Conservation (phyloP, 2,888 invertebrate species). For the Brachyptera putata region DNA sequence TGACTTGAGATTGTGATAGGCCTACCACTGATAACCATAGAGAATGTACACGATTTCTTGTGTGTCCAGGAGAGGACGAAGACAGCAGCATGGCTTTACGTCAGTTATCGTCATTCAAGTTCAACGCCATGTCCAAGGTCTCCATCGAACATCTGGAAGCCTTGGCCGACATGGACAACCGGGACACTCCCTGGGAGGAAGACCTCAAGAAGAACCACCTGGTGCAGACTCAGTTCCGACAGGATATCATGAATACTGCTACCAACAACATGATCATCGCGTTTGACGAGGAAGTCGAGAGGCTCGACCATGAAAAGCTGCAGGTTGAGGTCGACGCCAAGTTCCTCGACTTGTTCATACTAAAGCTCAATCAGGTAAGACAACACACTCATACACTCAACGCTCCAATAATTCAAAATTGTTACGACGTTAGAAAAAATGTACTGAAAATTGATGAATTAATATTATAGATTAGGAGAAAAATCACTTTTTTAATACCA, state of each 20-base stretch:
- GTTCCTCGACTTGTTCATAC: too few relatives aligned
- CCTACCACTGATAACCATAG: too few relatives aligned
- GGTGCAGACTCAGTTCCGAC: constrained; percentile 43
- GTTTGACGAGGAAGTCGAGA: constrained; percentile 53
- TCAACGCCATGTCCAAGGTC: neutral
- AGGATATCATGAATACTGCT: constrained; percentile 58
- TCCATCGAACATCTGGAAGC: constrained; percentile 7
- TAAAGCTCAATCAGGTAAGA: too few relatives aligned
- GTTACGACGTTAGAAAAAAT: too few relatives aligned
- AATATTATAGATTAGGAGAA: too few relatives aligned
- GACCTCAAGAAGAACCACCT: neutral
- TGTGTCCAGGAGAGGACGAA: neutral
- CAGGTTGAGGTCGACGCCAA: constrained; percentile 18
- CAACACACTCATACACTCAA: too few relatives aligned
- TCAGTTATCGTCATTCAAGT: neutral
- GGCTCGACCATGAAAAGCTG: neutral
- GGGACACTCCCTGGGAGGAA: constrained; percentile 50
- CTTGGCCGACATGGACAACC: constrained; percentile 38
- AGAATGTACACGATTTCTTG: neutral
- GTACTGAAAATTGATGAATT: too few relatives aligned
- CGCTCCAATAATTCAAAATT: too few relatives aligned
- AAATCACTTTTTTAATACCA: too few relatives aligned
- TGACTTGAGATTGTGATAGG: too few relatives aligned
- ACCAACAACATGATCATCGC: constrained; percentile 56
- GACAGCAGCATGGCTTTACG: neutral